Percentiles rank a stretch among this genome's conserved stretches.
phyloP scores from a whole-genome alignment of 2,888 invertebrate species.

The Scaptomyza reducta region DNA sequence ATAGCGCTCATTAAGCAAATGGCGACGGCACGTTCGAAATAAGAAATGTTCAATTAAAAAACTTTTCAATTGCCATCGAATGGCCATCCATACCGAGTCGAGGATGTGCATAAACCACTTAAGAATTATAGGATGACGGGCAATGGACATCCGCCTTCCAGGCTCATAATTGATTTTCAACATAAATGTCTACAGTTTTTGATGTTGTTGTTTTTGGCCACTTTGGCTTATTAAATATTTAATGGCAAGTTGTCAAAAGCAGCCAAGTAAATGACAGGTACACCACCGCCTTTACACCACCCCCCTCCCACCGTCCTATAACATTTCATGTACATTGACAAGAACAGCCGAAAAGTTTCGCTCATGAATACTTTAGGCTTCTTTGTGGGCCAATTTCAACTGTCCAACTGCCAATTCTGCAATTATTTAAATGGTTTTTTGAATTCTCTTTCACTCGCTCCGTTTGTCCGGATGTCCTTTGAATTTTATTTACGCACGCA shows the following conservation, averaged over 20 bases:
- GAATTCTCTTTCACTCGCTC: not conserved
- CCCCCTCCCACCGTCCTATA: not conserved
- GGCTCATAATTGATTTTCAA: slow-evolving; percentile 69
- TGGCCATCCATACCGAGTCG: not conserved
- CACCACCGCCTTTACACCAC: not conserved
- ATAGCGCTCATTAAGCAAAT: slow-evolving; percentile 66
- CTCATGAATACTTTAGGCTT: slow-evolving; percentile 57
- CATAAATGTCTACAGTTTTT: slow-evolving; percentile 36
- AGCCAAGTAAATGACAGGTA: slow-evolving; percentile 57
- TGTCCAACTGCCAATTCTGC: slow-evolving; percentile 57
- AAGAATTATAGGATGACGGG: slow-evolving; percentile 24
- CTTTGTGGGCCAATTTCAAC: slow-evolving; percentile 28
- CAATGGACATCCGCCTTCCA: not conserved
- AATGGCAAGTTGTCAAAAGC: slow-evolving; percentile 71
- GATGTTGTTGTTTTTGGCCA: slow-evolving; percentile 44
- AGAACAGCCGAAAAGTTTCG: slow-evolving; percentile 47
- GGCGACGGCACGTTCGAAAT: slow-evolving; percentile 39
- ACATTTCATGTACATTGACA: slow-evolving; percentile 45
- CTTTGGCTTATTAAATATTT: slow-evolving; percentile 80
- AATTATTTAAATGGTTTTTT: slow-evolving; percentile 72
- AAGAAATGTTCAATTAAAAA: slow-evolving; percentile 77
- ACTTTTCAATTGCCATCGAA: slow-evolving; percentile 35
- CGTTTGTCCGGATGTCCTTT: slow-evolving; percentile 13
- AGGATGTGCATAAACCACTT: slow-evolving; percentile 57
- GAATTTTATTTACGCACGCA: slow-evolving; percentile 67